These are phyloP conservation scores for Melanotaenia duboulayi DNA, from an alignment of 2,113 vertebrate genomes.

Conservation along the genomic window DNA sequence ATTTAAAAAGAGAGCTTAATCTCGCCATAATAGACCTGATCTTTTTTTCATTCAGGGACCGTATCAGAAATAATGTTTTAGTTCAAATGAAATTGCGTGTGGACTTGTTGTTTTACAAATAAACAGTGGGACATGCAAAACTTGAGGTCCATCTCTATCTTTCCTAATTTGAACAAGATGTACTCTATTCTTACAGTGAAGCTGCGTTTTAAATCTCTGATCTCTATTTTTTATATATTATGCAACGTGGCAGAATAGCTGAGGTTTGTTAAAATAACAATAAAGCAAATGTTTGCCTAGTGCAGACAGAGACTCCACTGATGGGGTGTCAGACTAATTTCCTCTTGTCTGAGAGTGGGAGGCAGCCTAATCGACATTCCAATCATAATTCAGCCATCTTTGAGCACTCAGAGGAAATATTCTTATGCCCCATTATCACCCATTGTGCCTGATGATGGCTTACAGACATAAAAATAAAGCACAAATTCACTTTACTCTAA, in stretches of 20 bases:
- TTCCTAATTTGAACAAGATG: conserved; percentile 26
- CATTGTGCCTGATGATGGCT: conserved; percentile 45
- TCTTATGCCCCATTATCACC: conserved; percentile 61
- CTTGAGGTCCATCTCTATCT: conserved; percentile 5
- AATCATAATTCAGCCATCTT: conserved; percentile 63
- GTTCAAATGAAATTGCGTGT: conserved; percentile 8
- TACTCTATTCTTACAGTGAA: conserved; percentile 34
- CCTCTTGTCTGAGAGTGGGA: conserved; percentile 68
- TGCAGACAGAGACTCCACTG: conserved; percentile 63
- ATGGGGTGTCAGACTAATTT: conserved; percentile 74
- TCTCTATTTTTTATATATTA: conserved; percentile 54
- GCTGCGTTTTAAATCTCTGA: conserved; percentile 36
- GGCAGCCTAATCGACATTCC: conserved; percentile 70
- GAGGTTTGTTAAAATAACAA: conserved; percentile 69
- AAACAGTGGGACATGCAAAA: conserved; percentile 14
- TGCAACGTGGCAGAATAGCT: conserved; percentile 61
- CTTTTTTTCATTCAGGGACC: conserved; percentile 2
- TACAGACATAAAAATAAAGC: conserved; percentile 27
- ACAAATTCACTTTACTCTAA: conserved; percentile 37
- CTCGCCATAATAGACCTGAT: not conserved
- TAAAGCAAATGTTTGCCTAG: conserved; percentile 71
- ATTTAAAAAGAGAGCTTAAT: conserved; percentile 28
- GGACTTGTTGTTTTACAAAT: not conserved
- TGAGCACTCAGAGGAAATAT: conserved; percentile 70
- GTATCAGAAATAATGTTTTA: conserved; percentile 30